Evolutionary conservation across 92 coral and sea anemone genomes (phyloP).

Genomic region (Phenganax stokvisi): DNA sequence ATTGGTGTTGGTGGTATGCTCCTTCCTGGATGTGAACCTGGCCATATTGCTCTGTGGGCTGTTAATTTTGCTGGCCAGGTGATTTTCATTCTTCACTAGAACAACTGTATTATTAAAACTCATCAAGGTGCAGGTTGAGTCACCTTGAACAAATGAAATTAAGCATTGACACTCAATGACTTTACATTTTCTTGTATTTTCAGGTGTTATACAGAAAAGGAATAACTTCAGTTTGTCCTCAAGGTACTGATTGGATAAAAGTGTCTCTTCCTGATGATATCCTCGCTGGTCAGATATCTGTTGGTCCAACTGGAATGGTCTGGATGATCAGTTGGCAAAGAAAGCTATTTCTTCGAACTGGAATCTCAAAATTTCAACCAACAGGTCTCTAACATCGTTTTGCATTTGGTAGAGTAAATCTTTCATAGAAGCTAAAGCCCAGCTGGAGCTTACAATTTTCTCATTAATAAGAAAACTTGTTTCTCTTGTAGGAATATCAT

Average conservation of each 20-base stretch:
- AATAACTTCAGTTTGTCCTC: conserved; percentile 68
- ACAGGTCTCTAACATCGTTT: conserved; percentile 43
- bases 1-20: conserved; percentile 80
- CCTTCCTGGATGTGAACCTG: conserved; percentile 78
- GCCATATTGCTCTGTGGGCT: conserved; percentile 92
- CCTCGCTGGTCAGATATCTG: conserved; percentile 75
- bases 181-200: neutral
- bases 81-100: neutral
- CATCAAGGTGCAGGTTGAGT: too few relatives aligned
- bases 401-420: neutral
- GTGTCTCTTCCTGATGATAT: conserved; percentile 66
- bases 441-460: neutral
- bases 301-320: conserved; percentile 78
- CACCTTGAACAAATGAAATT: too few relatives aligned
- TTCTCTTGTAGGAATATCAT: conserved; percentile 54
- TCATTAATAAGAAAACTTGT: neutral
- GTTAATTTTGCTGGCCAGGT: conserved; percentile 92
- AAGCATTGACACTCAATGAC: too few relatives aligned
- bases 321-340: conserved; percentile 98
- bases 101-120: too few relatives aligned
- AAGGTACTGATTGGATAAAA: conserved; percentile 67
- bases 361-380: conserved; percentile 68
- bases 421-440: neutral
- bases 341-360: conserved; percentile 66
- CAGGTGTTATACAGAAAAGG: conserved; percentile 84